phyloP scores from a whole-genome alignment of 2,113 vertebrate species.

The Platysteira castanea region DNA sequence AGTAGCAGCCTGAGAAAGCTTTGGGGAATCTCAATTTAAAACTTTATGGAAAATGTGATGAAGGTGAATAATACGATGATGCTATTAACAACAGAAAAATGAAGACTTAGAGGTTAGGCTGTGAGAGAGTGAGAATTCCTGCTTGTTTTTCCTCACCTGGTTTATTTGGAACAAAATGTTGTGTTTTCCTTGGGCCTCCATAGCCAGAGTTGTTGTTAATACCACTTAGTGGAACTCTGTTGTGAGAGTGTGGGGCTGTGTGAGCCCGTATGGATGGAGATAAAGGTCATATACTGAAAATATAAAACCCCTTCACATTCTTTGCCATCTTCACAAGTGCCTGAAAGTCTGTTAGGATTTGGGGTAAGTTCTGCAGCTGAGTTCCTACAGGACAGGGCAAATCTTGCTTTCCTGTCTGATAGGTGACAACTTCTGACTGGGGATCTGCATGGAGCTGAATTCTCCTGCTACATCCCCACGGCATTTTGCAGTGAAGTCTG shows the following conservation, averaged over 20 bases:
- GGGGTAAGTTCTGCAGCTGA: not conserved
- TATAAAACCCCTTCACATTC: not conserved
- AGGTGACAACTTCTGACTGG: not conserved
- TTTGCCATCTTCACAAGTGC: not conserved
- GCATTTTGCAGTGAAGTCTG: not conserved
- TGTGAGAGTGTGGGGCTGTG: not conserved
- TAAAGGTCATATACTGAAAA: not conserved
- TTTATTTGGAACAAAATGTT: not conserved
- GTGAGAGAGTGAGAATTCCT: not conserved
- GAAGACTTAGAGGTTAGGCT: not conserved
- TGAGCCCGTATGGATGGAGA: not conserved
- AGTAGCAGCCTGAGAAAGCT: not conserved
- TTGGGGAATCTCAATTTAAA: not conserved
- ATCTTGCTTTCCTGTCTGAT: not conserved
- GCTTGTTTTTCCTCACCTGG: not conserved
- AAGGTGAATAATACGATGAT: not conserved
- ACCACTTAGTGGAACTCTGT: not conserved
- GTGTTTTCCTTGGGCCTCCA: not conserved
- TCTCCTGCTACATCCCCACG: not conserved
- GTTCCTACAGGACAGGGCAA: not conserved
- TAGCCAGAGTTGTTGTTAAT: not conserved
- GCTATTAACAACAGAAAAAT: not conserved
- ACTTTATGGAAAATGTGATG: not conserved
- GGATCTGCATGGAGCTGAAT: not conserved
- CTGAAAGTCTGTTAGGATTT: not conserved